These are phyloP conservation scores for Synanthedon tipuliformis DNA, from an alignment of 2,888 invertebrate species.

Conservation along the genomic window DNA sequence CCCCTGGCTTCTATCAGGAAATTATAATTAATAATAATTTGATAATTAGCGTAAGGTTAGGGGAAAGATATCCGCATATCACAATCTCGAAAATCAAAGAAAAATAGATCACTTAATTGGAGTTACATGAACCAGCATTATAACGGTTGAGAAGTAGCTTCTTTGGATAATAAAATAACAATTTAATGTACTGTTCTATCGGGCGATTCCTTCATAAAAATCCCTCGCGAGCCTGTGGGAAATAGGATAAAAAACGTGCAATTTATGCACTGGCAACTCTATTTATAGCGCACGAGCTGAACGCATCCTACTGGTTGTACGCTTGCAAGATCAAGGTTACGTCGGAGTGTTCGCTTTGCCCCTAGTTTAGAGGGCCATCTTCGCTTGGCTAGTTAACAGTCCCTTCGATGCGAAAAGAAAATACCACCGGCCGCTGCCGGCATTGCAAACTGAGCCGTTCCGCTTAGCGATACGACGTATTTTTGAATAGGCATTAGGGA, in stretches of 20 bases:
- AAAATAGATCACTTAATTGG: too few species aligned
- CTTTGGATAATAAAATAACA: constrained; percentile 31
- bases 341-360: constrained; percentile 26
- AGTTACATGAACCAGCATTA: constrained; percentile 15
- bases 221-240: constrained; percentile 46
- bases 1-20: too few species aligned
- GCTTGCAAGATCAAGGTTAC: constrained; percentile 64
- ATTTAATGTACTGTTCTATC: constrained; percentile 37
- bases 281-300: constrained; percentile 55
- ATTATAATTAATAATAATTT: too few species aligned
- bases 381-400: constrained; percentile 34
- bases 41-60: too few species aligned
- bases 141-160: constrained; percentile 25
- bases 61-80: too few species aligned
- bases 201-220: constrained; percentile 33
- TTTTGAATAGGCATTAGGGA: constrained; percentile 15
- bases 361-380: constrained; percentile 41
- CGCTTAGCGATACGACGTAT: constrained; percentile 9
- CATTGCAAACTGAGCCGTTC: constrained; percentile 23
- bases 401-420: constrained; percentile 26
- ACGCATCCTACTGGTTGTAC: constrained; percentile 57
- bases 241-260: constrained; percentile 48
- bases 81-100: too few species aligned
- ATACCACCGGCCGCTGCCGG: background rate
- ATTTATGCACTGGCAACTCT: constrained; percentile 49